Conservation (phyloP, 2,797 vertebrate genomes). For the Echeneis naucrates region DNA sequence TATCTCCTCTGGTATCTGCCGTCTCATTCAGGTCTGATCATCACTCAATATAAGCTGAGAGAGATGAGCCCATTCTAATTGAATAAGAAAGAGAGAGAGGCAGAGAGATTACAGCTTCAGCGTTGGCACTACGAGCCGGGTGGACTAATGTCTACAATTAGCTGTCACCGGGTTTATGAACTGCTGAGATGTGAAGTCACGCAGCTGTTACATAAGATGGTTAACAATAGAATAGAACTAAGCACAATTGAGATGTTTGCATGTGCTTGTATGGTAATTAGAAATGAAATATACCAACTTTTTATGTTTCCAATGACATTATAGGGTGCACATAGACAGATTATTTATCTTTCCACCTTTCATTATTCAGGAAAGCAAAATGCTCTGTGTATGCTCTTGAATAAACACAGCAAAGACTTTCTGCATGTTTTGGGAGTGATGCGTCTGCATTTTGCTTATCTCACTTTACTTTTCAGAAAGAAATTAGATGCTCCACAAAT, state of each 20-base stretch:
- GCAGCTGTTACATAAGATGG: constrained; percentile 28
- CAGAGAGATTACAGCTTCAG: constrained; percentile 46
- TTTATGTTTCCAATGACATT: constrained; percentile 5
- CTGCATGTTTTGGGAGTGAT: constrained; percentile 16
- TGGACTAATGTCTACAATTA: constrained; percentile 61
- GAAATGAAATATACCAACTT: constrained; percentile 10
- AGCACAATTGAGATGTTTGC: constrained; percentile 24
- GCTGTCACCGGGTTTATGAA: constrained; percentile 50
- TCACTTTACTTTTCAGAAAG: background rate
- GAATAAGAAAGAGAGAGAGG: constrained; percentile 60
- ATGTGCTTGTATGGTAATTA: constrained; percentile 9
- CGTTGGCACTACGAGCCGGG: constrained; percentile 44
- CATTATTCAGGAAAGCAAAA: constrained; percentile 12
- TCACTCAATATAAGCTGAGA: constrained; percentile 64
- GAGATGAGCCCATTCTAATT: constrained; percentile 70
- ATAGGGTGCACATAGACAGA: constrained; percentile 13
- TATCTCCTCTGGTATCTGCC: constrained; percentile 72
- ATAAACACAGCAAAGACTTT: background rate
- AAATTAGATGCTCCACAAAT: background rate
- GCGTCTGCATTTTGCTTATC: no score
- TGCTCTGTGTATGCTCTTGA: background rate
- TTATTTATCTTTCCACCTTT: constrained; percentile 1
- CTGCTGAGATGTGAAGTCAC: constrained; percentile 40
- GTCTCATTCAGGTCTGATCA: constrained; percentile 44
- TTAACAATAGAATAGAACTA: constrained; percentile 31